Evolutionary conservation across 2,888 invertebrate species (phyloP), one percentile per base, ranked within the genome.

Genomic region (Heterodera filipjevi): DNA sequence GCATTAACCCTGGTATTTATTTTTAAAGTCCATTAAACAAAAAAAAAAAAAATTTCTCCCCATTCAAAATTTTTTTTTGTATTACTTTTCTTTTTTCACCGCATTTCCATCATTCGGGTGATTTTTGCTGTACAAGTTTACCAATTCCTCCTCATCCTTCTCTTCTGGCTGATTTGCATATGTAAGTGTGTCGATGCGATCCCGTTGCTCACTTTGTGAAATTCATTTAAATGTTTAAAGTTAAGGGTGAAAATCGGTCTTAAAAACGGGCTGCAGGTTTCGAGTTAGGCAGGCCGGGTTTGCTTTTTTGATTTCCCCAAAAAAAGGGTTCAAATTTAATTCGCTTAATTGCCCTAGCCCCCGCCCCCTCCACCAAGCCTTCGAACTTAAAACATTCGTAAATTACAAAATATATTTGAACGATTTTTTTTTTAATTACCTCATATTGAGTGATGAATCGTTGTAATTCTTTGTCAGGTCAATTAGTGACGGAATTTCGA

Each of bases 161-260:
- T 68, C 68, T 22, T 68, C 33, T 35, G 3, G 33, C 1, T 68
- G 33, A 8, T 68, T 35, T 22, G 22, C 68, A 68, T 33, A 33
- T 35, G 68, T 68, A 32, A 68, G 35, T 22, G 68, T 68, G 68
- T 68, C 68, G 6, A 35, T 68, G 33, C 68, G 68, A n/a, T 35
- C 35, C 16, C 32, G 22, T 33, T 19, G 35, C 32, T 68, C 32
- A 68, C 32, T 68, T 68, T 68, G 3, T 6, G 16, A 3, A 12
- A 68, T 68, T 68, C 6, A 3, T 68, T 68, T 68, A 19, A 19
- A 49, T 49, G 0, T 44, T 44, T 44, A 10, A 10, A 44, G 44
- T 44, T 44, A n/a, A n/a, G n/a, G n/a, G n/a, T n/a, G n/a, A n/a
- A n/a, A n/a, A n/a, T n/a, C n/a, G n/a, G n/a, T n/a, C n/a, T n/a